phyloP scores from a whole-genome alignment of 2,113 vertebrate species.

The Cheirogaleus medius region DNA sequence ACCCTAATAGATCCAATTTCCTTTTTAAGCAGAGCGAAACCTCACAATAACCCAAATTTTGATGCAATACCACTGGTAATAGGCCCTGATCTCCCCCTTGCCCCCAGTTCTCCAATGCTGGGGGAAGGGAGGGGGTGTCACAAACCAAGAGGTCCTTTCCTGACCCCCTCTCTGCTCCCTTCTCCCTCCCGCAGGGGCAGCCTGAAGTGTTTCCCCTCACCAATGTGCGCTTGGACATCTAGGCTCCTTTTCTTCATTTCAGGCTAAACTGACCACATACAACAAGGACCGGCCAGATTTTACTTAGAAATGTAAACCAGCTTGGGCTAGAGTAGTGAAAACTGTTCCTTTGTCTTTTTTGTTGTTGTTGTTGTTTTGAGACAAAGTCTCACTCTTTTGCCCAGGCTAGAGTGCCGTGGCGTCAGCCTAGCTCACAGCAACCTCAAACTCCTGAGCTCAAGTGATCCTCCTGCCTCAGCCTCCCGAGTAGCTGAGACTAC shows the following conservation, averaged over 20 bases:
- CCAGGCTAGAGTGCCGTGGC: too few species aligned
- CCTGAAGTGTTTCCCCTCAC: background rate
- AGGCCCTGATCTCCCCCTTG: background rate
- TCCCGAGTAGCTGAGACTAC: too few species aligned
- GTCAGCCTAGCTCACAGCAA: too few species aligned
- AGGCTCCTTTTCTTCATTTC: background rate
- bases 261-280: too few species aligned
- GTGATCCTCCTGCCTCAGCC: too few species aligned
- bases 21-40: background rate
- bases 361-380: too few species aligned
- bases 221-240: background rate
- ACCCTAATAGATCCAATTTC: background rate
- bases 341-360: background rate
- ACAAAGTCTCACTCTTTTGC: too few species aligned
- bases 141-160: background rate
- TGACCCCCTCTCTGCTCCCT: fast-evolving
- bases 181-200: background rate
- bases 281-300: background rate
- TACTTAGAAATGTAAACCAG: background rate
- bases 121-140: too few species aligned
- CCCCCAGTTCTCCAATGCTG: background rate
- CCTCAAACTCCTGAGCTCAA: too few species aligned
- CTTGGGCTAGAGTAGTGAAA: background rate
- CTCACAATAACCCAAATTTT: background rate
- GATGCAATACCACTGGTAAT: background rate